Conservation (phyloP, 2,888 invertebrate genomes). For the Drosophila aldrichi region DNA sequence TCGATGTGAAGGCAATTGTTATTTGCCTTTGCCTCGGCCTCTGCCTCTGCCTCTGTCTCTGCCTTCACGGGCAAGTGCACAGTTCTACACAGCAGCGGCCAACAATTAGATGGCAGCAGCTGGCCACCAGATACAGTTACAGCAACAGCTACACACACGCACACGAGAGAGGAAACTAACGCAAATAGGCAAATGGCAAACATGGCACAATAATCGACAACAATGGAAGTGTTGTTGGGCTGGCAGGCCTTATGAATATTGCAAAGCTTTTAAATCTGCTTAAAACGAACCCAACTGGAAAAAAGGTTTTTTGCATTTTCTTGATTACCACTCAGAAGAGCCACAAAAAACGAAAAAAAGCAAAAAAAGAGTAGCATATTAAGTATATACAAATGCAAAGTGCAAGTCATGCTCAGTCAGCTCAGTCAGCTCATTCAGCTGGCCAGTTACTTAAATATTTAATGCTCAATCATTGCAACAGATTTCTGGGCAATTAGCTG, state of each 20-base stretch:
- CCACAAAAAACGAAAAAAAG: neutral
- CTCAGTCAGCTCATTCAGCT: constrained; percentile 17
- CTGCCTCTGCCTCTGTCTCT: constrained; percentile 38
- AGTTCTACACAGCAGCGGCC: constrained; percentile 70
- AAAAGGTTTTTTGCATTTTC: constrained; percentile 44
- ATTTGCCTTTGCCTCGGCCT: constrained; percentile 55
- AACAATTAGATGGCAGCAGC: constrained; percentile 74
- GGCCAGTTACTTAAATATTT: constrained; percentile 48
- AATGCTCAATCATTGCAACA: constrained; percentile 62
- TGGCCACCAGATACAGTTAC: constrained; percentile 19
- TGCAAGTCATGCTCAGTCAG: constrained; percentile 44
- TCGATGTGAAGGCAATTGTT: constrained; percentile 72
- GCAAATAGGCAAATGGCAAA: constrained; percentile 43
- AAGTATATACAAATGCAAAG: constrained; percentile 7
- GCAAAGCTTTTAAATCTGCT: constrained; percentile 36
- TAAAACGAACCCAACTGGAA: constrained; percentile 18
- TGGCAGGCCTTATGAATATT: constrained; percentile 63
- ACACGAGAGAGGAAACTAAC: constrained; percentile 28
- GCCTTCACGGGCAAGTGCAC: constrained; percentile 63
- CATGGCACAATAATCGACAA: constrained; percentile 66
- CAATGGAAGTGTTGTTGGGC: constrained; percentile 54
- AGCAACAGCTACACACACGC: constrained; percentile 11
- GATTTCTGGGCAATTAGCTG: constrained; percentile 69
- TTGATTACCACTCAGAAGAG: constrained; percentile 43
- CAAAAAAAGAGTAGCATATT: neutral